A percentile compares a stretch with the other conserved stretches of the same genome.
Conservation (phyloP, 64 coral and sea anemone genomes). For the Montipora capricornis region DNA sequence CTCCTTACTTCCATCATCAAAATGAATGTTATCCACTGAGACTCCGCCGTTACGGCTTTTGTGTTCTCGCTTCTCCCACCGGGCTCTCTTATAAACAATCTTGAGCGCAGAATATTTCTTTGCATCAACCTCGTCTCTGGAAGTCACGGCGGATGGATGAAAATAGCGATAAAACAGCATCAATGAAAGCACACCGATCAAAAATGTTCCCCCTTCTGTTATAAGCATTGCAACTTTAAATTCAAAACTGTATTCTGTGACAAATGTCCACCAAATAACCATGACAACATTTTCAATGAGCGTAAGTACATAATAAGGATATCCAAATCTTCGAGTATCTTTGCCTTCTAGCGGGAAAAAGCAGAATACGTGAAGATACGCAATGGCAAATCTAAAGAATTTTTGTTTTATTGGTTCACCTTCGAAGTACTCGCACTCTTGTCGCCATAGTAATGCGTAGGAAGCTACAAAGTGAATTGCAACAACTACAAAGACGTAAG, state of each 20-base stretch:
- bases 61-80: not conserved
- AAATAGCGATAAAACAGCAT: conserved; percentile 34
- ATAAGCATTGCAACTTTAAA: not conserved
- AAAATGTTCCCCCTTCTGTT: conserved; percentile 11
- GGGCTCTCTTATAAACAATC: conserved; percentile 7
- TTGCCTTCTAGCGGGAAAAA: conserved; percentile 47
- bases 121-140: not conserved
- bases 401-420: conserved; percentile 19
- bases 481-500: conserved; percentile 26
- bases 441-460: conserved; percentile 16
- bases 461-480: conserved; percentile 36
- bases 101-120: not conserved
- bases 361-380: conserved; percentile 38
- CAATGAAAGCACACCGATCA: not conserved
- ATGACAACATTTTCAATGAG: conserved; percentile 21
- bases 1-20: not conserved
- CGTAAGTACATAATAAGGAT: conserved; percentile 18
- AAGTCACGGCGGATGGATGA: not conserved
- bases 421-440: conserved; percentile 46
- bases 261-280: conserved; percentile 22
- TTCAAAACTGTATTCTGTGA: conserved; percentile 5
- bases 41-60: not conserved
- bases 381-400: conserved; percentile 35
- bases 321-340: conserved; percentile 25
- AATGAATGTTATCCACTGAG: not conserved